Evolutionary conservation across 2,113 vertebrate genomes (phyloP), one percentile per base, ranked within the genome.

Genomic region (Benitochromis conjunctus): DNA sequence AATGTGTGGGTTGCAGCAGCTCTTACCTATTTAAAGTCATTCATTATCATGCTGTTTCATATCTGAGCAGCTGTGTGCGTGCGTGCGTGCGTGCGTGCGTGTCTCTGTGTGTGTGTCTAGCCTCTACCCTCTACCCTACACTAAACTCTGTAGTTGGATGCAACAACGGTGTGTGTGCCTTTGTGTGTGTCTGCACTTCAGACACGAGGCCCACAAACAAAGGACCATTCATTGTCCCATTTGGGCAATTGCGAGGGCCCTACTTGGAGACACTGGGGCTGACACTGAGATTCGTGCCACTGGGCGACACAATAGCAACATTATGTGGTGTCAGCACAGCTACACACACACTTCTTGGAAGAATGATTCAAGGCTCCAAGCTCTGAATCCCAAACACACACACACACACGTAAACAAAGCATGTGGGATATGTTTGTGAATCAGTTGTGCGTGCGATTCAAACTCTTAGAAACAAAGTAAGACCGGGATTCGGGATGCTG

Each of bases 171-270:
- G 58, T 46, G 78, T 38, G 51, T 60, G 43, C 26, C 31, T 85
- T 58, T 84, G 85, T 80, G 80, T 21, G 55, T 54, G 81, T 69
- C 90, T 89, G 90, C 91, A 88, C 88, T 93, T 91, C 93, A 92
- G 91, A 92, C 93, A 94, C 89, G 86, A 92, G 92, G 88, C 92
- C 81, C 3, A 18, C 82, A 88, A 77, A 96, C 94, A 94, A 95
- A 94, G 90, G 56, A 8, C 80, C 86, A 93, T 94, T 96, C 91
- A 95, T 93, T 11, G 41, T 57, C 29, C 79, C 82, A 86, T 91
- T 94, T 86, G 92, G 90, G 62, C 41, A 8, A 41, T 82, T 4
- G 38, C n/a, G 8, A 83, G 82, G 82, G 86, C 83, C 83, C 56
- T 88, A 31, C 81, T 71, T 13, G 74, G 94, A 93, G 93, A 95